Evolutionary conservation across 2,797 vertebrate genomes (phyloP).

Genomic region (Falco columbarius): DNA sequence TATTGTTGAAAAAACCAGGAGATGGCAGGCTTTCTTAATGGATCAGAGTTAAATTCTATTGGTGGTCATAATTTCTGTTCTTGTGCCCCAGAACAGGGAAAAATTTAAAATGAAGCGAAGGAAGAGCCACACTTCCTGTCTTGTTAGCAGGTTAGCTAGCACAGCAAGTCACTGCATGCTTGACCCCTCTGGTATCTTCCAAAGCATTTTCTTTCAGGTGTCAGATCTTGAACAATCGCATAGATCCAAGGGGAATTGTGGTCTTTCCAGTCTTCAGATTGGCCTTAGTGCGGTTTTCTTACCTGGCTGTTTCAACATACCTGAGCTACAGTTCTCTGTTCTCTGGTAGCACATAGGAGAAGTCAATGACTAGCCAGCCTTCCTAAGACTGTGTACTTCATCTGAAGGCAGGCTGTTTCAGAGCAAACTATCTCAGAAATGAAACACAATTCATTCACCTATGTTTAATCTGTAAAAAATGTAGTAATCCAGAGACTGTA

Average conservation of each 20-base stretch:
- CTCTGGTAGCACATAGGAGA: background rate
- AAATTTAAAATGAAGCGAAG: background rate
- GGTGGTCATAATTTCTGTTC: background rate
- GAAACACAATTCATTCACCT: background rate
- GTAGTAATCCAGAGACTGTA: background rate
- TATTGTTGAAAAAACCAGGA: conserved; percentile 38
- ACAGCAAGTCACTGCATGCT: background rate
- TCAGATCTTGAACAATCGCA: background rate
- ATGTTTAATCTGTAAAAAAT: background rate
- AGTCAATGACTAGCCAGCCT: background rate
- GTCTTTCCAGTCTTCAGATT: background rate
- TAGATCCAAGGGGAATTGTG: background rate
- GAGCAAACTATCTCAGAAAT: background rate
- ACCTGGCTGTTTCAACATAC: background rate
- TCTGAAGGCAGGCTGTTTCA: background rate
- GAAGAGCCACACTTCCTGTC: background rate
- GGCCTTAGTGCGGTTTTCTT: background rate
- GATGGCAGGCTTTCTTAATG: conserved; percentile 77
- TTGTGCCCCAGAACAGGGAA: background rate
- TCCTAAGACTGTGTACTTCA: background rate
- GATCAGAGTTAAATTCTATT: background rate
- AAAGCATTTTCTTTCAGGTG: background rate
- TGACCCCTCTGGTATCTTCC: background rate
- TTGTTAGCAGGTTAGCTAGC: background rate
- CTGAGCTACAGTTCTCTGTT: background rate